Conservation (phyloP, 2,888 invertebrate genomes). For the Ceratothoa steindachneri region DNA sequence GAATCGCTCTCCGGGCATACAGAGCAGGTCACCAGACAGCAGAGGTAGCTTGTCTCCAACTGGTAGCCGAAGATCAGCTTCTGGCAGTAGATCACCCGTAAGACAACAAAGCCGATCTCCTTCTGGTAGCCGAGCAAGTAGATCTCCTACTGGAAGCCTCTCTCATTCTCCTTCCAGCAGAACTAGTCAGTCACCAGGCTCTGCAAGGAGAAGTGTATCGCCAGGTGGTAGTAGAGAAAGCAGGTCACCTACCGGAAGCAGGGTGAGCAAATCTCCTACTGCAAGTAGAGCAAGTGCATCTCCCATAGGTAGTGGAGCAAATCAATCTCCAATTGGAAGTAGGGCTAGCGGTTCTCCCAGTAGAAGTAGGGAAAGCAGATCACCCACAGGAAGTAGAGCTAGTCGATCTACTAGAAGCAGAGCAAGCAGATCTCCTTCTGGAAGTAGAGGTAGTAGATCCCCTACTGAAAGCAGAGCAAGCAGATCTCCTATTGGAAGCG, state of each 20-base stretch:
- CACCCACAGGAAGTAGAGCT: conserved; percentile 19
- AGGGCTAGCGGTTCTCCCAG: neutral
- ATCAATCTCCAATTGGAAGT: neutral
- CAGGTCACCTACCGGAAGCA: conserved; percentile 19
- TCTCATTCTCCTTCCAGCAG: conserved; percentile 16
- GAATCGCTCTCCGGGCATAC: too few relatives aligned
- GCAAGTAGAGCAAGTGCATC: conserved; percentile 15
- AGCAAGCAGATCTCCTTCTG: conserved; percentile 2
- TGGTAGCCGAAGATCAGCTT: neutral
- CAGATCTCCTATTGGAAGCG: conserved; percentile 6
- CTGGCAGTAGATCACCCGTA: neutral
- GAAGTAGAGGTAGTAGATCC: neutral
- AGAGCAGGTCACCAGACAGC: neutral
- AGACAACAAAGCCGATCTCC: neutral
- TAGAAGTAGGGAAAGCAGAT: conserved; percentile 12
- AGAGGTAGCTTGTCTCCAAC: conserved; percentile 8
- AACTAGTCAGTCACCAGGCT: conserved; percentile 21
- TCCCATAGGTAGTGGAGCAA: conserved; percentile 8
- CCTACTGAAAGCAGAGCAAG: conserved; percentile 12
- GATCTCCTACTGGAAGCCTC: conserved; percentile 26
- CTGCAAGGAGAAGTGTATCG: conserved; percentile 8
- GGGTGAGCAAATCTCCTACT: conserved; percentile 20
- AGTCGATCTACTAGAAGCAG: conserved; percentile 18
- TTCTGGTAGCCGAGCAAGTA: conserved; percentile 15
- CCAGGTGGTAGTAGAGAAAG: conserved; percentile 23